Evolutionary conservation across 2,888 invertebrate species (phyloP).

Genomic region (Drosophila colorata): DNA sequence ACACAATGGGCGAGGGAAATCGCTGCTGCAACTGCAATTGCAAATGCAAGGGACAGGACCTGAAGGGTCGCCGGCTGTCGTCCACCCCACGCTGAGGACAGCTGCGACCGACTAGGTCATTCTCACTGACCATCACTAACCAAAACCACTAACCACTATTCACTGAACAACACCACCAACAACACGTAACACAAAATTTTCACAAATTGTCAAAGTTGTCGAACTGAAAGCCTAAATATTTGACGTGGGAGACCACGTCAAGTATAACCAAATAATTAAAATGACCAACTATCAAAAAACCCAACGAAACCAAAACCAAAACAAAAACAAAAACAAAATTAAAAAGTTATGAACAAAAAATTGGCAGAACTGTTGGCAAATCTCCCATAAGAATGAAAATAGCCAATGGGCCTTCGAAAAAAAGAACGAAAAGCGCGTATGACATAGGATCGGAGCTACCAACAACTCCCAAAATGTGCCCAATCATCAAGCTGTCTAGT

Average conservation of each 20-base stretch:
- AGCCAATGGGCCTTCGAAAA: too few species aligned
- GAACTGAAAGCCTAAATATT: constrained; percentile 39
- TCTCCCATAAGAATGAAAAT: constrained; percentile 17
- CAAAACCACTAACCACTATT: background rate
- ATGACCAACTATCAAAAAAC: constrained; percentile 1
- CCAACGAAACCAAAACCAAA: constrained; percentile 7
- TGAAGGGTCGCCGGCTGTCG: background rate
- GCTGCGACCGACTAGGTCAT: constrained; percentile 41
- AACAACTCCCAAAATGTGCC: too few species aligned
- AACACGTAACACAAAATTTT: constrained; percentile 21
- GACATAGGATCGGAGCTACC: too few species aligned
- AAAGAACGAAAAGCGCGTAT: too few species aligned
- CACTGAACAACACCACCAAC: background rate
- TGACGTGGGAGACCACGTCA: constrained; percentile 41
- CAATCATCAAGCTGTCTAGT: too few species aligned
- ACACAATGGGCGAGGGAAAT: background rate
- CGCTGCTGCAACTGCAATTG: background rate
- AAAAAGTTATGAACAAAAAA: background rate
- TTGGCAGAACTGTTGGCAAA: constrained; percentile 17
- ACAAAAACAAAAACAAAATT: background rate
- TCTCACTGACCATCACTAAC: constrained; percentile 26
- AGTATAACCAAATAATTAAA: constrained; percentile 7
- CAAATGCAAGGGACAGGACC: background rate
- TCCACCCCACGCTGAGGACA: constrained; percentile 13
- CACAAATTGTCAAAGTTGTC: constrained; percentile 32